phyloP scores from a whole-genome alignment of 1,140 invertebrate genomes.

The Drosophila gunungcola region DNA sequence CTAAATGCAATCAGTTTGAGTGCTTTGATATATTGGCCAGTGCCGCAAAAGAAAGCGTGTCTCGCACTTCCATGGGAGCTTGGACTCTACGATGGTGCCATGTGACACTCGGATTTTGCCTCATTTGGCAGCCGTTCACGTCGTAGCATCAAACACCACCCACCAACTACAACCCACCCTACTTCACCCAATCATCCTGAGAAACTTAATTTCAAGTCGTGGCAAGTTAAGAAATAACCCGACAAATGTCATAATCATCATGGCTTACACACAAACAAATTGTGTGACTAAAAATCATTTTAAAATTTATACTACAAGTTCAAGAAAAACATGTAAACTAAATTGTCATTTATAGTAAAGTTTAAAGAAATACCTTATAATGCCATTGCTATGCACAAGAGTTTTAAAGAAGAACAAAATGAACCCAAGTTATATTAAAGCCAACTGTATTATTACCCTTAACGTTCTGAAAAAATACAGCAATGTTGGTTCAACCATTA shows the following conservation, averaged over 20 bases:
- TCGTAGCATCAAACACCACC: conserved; percentile 2
- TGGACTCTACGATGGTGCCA: conserved; percentile 25
- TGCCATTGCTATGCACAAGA: too few species aligned
- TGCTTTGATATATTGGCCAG: conserved; percentile 71
- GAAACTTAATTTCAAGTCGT: conserved; percentile 65
- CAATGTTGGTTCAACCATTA: too few species aligned
- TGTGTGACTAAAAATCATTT: not conserved
- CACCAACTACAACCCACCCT: too few species aligned
- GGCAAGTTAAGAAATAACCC: conserved; percentile 75
- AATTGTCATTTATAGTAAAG: too few species aligned
- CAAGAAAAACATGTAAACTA: too few species aligned
- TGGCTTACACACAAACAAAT: conserved; percentile 15
- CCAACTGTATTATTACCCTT: too few species aligned
- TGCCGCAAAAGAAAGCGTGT: conserved; percentile 46
- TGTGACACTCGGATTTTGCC: conserved; percentile 53
- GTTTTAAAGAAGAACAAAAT: too few species aligned
- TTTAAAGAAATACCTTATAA: too few species aligned
- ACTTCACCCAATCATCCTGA: conserved; percentile 15
- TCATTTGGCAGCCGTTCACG: conserved; percentile 72
- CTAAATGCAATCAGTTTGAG: conserved; percentile 75
- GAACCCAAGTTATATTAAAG: too few species aligned
- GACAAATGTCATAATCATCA: conserved; percentile 62
- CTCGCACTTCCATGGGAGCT: conserved; percentile 36
- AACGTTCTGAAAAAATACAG: too few species aligned
- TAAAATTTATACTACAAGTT: too few species aligned